A percentile compares a stretch with the other conserved stretches of the same genome.
These are phyloP conservation scores for Silurus aristotelis DNA, from an alignment of 2,797 vertebrate genomes.

Conservation along the genomic window DNA sequence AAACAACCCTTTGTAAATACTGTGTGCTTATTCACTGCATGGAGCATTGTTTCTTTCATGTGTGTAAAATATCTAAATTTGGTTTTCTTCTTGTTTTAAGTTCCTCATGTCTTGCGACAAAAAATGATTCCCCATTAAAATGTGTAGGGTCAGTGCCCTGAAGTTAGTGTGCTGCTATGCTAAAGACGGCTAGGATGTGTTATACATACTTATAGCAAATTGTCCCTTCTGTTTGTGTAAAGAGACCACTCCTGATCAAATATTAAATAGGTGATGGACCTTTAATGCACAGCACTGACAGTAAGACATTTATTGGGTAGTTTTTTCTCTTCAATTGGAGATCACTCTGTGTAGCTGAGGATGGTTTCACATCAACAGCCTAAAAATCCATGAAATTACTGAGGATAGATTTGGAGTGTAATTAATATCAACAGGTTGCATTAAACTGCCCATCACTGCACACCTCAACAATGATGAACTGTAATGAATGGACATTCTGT, in stretches of 20 bases:
- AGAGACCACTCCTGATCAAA: background rate
- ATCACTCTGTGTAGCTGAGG: too few relatives aligned
- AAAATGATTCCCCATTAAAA: background rate
- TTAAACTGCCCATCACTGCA: too few relatives aligned
- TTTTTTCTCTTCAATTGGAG: too few relatives aligned
- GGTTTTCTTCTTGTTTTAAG: slow-evolving; percentile 6
- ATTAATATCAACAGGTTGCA: too few relatives aligned
- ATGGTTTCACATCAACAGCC: too few relatives aligned
- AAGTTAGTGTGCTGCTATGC: background rate
- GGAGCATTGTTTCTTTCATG: slow-evolving; percentile 25
- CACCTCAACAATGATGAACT: too few relatives aligned
- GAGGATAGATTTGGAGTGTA: too few relatives aligned
- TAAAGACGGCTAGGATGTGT: slow-evolving; percentile 1
- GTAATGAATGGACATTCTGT: too few relatives aligned
- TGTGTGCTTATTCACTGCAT: slow-evolving; percentile 41
- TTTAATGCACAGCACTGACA: background rate
- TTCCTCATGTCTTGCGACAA: slow-evolving; percentile 10
- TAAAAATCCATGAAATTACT: too few relatives aligned
- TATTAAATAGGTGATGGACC: background rate
- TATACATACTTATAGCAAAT: background rate
- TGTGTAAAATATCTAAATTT: slow-evolving; percentile 13
- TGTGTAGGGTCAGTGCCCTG: background rate
- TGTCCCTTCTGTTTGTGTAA: background rate
- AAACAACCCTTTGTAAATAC: slow-evolving; percentile 43
- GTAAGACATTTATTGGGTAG: background rate